Percentiles rank a stretch among this genome's conserved stretches.
Evolutionary conservation across 2,113 vertebrate genomes (phyloP).

Genomic region (Melanotaenia duboulayi): DNA sequence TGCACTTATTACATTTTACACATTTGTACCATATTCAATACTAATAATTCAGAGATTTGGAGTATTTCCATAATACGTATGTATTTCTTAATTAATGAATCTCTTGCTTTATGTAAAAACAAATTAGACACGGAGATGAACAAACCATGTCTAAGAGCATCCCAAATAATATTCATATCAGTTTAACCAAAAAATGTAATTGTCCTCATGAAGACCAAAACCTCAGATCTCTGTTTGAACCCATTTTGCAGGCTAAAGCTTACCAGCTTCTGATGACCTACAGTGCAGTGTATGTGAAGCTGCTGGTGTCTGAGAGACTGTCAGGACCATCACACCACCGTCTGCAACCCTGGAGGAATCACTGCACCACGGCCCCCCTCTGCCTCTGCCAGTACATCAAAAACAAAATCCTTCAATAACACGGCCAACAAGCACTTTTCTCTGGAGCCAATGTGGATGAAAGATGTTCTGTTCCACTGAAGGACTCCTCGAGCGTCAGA

Average conservation of each 20-base stretch:
- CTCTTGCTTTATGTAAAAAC: background rate
- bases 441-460: background rate
- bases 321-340: conserved; percentile 42
- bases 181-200: background rate
- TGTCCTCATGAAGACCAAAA: background rate
- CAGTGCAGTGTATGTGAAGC: conserved; percentile 81
- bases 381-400: conserved; percentile 84
- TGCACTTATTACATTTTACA: no score
- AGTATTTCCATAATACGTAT: background rate
- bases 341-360: conserved; percentile 48
- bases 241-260: conserved; percentile 71
- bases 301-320: conserved; percentile 77
- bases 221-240: background rate
- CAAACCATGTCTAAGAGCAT: background rate
- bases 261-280: conserved; percentile 83
- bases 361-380: conserved; percentile 67
- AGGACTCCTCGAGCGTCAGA: background rate
- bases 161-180: background rate
- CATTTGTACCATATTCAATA: no score
- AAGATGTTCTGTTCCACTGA: background rate
- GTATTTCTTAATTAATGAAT: background rate
- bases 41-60: no score
- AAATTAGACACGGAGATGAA: background rate
- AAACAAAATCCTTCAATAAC: conserved; percentile 67
- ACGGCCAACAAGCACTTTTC: background rate